Percentiles rank a stretch among this genome's conserved stretches.
phyloP scores from a whole-genome alignment of 2,888 invertebrate species.

The Corbicula japonica region DNA sequence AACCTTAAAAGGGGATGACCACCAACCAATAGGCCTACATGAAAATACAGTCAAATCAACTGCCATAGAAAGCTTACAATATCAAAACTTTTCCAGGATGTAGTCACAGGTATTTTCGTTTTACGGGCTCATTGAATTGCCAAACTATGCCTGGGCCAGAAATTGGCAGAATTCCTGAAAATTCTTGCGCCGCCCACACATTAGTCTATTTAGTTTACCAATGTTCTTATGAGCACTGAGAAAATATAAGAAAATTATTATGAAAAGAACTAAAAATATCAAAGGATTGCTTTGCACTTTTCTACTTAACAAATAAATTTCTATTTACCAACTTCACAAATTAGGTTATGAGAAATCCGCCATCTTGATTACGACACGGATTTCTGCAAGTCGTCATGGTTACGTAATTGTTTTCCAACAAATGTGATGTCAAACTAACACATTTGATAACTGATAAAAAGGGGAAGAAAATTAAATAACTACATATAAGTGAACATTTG shows the following conservation, averaged over 20 bases:
- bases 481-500: too few relatives aligned
- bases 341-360: slow-evolving; percentile 40
- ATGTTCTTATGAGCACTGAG: neutral
- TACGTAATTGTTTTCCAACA: slow-evolving; percentile 48
- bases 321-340: slow-evolving; percentile 43
- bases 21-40: too few relatives aligned
- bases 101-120: too few relatives aligned
- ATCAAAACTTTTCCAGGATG: too few relatives aligned
- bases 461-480: too few relatives aligned
- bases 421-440: too few relatives aligned
- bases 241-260: neutral
- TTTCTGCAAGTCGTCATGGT: slow-evolving; percentile 62
- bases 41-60: too few relatives aligned
- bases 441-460: too few relatives aligned
- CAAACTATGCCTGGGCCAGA: too few relatives aligned
- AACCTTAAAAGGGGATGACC: too few relatives aligned
- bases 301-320: neutral
- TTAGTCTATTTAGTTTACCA: neutral
- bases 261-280: neutral
- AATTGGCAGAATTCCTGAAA: neutral
- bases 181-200: slow-evolving; percentile 12
- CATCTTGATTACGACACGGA: slow-evolving; percentile 66
- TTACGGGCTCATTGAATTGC: too few relatives aligned
- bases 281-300: neutral
- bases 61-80: too few relatives aligned